Evolutionary conservation across 2,113 vertebrate species (phyloP).

Genomic region (Gobiocypris rarus): DNA sequence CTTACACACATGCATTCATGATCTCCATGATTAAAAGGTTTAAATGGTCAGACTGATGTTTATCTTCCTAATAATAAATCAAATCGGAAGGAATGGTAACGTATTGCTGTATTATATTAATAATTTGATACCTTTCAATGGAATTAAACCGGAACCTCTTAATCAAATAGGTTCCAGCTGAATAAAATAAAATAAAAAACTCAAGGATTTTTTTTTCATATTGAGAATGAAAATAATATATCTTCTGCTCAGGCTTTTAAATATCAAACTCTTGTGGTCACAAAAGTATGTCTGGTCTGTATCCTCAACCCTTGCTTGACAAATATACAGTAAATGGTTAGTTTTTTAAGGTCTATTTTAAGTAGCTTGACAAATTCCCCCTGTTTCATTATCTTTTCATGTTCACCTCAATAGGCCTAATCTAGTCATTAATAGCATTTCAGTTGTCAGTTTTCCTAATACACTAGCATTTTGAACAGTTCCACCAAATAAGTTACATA

Average conservation of each 20-base stretch:
- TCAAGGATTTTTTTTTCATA: too few relatives aligned
- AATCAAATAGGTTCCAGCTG: too few relatives aligned
- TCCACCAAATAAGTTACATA: background rate
- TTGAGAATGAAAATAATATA: background rate
- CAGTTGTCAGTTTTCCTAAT: background rate
- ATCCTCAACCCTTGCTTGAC: background rate
- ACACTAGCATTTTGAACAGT: background rate
- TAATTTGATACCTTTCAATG: too few relatives aligned
- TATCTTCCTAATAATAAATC: background rate
- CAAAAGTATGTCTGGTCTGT: background rate
- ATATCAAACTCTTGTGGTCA: background rate
- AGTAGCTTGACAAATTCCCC: background rate
- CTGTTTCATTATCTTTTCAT: background rate
- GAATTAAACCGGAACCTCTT: too few relatives aligned
- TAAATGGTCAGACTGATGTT: background rate
- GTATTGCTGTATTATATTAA: too few relatives aligned
- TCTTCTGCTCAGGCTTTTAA: background rate
- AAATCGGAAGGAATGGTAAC: background rate
- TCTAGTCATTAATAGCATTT: background rate
- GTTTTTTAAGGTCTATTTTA: background rate
- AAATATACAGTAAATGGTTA: too few relatives aligned
- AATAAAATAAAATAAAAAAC: too few relatives aligned
- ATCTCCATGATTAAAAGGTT: background rate
- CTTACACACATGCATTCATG: background rate
- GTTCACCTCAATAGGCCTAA: too few relatives aligned